Evolutionary conservation across 2,888 invertebrate species (phyloP).

Genomic region (Eumerus sabulonum): DNA sequence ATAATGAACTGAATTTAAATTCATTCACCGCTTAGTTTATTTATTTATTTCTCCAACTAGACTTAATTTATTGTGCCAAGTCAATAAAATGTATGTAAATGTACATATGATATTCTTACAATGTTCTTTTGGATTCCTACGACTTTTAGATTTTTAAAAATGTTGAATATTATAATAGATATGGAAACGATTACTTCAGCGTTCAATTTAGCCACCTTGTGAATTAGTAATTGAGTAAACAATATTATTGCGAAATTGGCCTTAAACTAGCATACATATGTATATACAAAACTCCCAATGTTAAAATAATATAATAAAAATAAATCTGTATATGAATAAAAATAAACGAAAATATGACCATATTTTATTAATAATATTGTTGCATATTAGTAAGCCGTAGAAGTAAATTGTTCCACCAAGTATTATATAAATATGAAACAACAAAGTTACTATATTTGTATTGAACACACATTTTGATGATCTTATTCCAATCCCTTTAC

Average conservation of each 20-base stretch:
- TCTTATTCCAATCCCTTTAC: conserved; percentile 19
- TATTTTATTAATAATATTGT: conserved; percentile 65
- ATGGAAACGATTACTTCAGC: conserved; percentile 30
- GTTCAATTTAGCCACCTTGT: conserved; percentile 57
- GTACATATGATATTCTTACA: conserved; percentile 5
- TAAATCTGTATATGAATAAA: conserved; percentile 15
- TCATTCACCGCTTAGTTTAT: too few relatives aligned
- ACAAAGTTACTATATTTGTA: conserved; percentile 65
- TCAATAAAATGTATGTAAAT: too few relatives aligned
- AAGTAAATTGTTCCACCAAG: conserved; percentile 65
- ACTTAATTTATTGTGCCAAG: conserved; percentile 67
- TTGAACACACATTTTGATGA: conserved; percentile 44
- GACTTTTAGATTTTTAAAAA: conserved; percentile 41
- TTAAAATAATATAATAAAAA: conserved; percentile 45
- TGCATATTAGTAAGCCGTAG: conserved; percentile 62
- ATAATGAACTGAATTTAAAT: too few relatives aligned
- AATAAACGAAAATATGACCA: conserved; percentile 38
- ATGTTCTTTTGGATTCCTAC: conserved; percentile 54
- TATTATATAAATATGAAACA: conserved; percentile 38
- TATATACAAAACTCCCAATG: conserved; percentile 60
- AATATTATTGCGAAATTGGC: conserved; percentile 59
- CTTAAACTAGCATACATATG: conserved; percentile 65
- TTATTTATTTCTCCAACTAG: conserved; percentile 43
- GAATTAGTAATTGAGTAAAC: conserved; percentile 16
- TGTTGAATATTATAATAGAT: conserved; percentile 29